Percentiles rank a stretch among this genome's conserved stretches.
These are phyloP conservation scores for Hydraecia micacea DNA, from an alignment of 2,888 invertebrate species.

Conservation along the genomic window DNA sequence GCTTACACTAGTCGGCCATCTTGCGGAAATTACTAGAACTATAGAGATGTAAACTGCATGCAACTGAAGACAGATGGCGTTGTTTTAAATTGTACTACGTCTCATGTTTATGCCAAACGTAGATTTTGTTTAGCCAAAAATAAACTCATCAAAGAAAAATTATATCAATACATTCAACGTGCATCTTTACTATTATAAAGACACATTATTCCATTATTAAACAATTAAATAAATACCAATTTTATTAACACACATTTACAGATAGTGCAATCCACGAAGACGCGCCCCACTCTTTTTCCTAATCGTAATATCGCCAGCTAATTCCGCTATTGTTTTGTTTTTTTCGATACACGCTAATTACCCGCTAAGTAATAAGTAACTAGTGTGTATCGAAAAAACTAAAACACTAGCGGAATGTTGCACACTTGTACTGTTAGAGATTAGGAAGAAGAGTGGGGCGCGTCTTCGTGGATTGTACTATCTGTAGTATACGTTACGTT, in stretches of 20 bases:
- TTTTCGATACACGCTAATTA: no score
- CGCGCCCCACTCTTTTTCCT: no score
- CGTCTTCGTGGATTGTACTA: no score
- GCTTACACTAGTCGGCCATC: conserved; percentile 45
- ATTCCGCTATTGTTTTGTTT: no score
- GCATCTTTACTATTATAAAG: conserved; percentile 48
- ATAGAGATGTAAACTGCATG: conserved; percentile 11
- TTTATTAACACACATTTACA: conserved; percentile 39
- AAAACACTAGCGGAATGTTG: no score
- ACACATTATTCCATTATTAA: conserved; percentile 35
- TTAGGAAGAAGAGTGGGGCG: no score
- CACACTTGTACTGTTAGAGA: no score
- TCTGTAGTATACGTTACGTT: conserved; percentile 19
- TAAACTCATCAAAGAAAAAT: conserved; percentile 17
- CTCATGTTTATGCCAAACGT: neutral
- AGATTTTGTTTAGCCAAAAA: conserved; percentile 3
- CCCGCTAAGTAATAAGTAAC: no score
- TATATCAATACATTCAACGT: conserved; percentile 36
- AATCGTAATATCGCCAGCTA: no score
- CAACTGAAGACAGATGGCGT: conserved; percentile 49
- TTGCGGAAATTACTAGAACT: conserved; percentile 44
- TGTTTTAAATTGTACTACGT: conserved; percentile 22
- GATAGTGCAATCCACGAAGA: no score
- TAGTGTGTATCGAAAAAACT: no score
- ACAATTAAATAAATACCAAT: conserved; percentile 50